Evolutionary conservation across 1,140 invertebrate genomes (phyloP).

Genomic region (Hylaeus volcanicus): DNA sequence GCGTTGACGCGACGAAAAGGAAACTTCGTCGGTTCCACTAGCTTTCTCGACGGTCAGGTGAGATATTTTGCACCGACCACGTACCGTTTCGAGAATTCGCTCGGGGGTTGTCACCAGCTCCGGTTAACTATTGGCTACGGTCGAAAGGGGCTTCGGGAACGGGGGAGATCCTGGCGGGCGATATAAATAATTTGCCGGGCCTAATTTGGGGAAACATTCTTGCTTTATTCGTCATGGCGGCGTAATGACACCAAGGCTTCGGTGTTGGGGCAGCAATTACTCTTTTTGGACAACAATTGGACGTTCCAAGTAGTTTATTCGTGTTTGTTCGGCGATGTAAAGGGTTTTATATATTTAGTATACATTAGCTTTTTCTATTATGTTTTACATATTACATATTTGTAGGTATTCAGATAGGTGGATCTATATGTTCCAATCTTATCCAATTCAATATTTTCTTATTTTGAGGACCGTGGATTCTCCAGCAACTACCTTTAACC

Average conservation of each 20-base stretch:
- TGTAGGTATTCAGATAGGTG: too few relatives aligned
- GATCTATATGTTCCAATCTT: too few relatives aligned
- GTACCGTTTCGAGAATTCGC: constrained; percentile 10
- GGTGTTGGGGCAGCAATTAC: neutral
- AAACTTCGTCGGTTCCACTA: constrained; percentile 62
- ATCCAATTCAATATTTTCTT: too few relatives aligned
- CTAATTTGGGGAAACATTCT: constrained; percentile 5
- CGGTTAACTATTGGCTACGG: constrained; percentile 3
- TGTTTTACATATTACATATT: too few relatives aligned
- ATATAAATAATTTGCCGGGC: constrained; percentile 7
- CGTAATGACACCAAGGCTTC: neutral
- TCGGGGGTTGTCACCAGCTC: constrained; percentile 16
- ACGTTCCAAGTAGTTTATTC: too few relatives aligned
- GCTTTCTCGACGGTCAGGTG: constrained; percentile 58
- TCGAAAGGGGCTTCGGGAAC: neutral
- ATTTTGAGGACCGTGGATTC: too few relatives aligned
- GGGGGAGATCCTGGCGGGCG: neutral
- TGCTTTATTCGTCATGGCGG: neutral
- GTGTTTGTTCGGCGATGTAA: too few relatives aligned
- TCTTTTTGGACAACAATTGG: neutral
- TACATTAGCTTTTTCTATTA: too few relatives aligned
- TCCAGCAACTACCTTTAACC: too few relatives aligned
- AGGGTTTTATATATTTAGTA: too few relatives aligned
- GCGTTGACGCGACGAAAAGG: constrained; percentile 71
- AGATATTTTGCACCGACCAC: constrained; percentile 60